phyloP scores from a whole-genome alignment of 2,797 vertebrate genomes.

The Mormyrops attenuatus region DNA sequence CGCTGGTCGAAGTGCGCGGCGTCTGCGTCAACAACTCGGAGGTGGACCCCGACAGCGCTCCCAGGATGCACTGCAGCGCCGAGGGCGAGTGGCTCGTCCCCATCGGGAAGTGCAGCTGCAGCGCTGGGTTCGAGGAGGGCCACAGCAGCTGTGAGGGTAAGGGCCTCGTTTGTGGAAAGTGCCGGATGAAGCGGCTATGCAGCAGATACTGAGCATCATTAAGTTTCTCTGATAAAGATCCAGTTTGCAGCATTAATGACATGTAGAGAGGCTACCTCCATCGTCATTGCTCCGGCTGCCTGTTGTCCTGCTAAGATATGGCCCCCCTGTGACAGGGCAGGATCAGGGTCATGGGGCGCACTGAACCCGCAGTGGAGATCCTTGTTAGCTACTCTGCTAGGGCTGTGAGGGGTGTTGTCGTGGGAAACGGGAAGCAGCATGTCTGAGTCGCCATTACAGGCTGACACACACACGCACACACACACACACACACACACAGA shows the following conservation, averaged over 20 bases:
- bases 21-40: slow-evolving; percentile 82
- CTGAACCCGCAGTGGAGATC: not conserved
- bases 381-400: not conserved
- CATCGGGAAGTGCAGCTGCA: slow-evolving; percentile 85
- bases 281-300: not conserved
- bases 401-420: not conserved
- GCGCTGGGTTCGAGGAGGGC: slow-evolving; percentile 86
- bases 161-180: slow-evolving; percentile 12
- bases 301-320: not conserved
- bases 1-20: slow-evolving; percentile 86
- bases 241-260: not conserved
- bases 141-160: slow-evolving; percentile 89
- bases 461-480: slow-evolving; percentile 1
- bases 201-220: not conserved
- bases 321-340: not conserved
- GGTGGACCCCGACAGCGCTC: slow-evolving; percentile 78
- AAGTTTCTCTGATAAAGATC: not conserved
- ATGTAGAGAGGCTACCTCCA: not conserved
- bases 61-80: slow-evolving; percentile 91
- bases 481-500: slow-evolving; percentile 8
- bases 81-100: slow-evolving; percentile 95
- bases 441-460: not conserved
- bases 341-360: not conserved
- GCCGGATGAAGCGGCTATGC: not conserved
- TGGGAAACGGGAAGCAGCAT: not conserved